Percentiles rank a stretch among this genome's conserved stretches.
These are phyloP conservation scores for Tokudaia muenninki DNA, from an alignment of 2,797 vertebrate genomes.

Conservation along the genomic window DNA sequence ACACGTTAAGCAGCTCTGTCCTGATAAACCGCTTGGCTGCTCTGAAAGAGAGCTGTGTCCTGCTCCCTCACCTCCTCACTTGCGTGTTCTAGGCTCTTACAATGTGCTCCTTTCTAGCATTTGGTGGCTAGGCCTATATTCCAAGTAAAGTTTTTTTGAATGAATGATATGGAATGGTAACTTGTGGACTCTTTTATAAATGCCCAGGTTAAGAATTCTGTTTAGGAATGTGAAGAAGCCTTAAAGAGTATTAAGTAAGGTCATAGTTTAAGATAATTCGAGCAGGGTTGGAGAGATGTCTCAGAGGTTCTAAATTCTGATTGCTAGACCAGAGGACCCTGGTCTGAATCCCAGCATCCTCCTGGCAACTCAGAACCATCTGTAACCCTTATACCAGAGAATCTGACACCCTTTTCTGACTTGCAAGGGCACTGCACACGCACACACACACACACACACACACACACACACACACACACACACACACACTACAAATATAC, in stretches of 20 bases:
- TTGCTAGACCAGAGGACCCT: not conserved
- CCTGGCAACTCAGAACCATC: no score
- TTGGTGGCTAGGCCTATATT: not conserved
- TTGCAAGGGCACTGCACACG: not conserved
- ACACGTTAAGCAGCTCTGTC: not conserved
- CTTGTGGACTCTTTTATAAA: not conserved
- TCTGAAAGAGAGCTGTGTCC: not conserved
- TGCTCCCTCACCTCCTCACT: not conserved
- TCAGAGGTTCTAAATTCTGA: not conserved
- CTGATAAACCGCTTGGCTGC: not conserved
- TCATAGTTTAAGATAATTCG: not conserved
- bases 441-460: no score
- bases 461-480: no score
- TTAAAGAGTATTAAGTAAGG: slow-evolving; percentile 24
- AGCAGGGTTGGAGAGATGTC: not conserved
- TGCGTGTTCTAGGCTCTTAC: not conserved
- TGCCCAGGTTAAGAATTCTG: not conserved
- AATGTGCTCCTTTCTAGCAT: not conserved
- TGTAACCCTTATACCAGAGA: not conserved
- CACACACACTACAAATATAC: no score
- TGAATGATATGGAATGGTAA: not conserved
- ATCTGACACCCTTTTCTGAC: not conserved
- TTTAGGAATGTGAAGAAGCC: not conserved
- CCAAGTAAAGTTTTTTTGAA: not conserved
- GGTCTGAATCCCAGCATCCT: not conserved